These are phyloP conservation scores for Planiliza haematocheilus DNA, from an alignment of 2,113 vertebrate genomes.

Conservation along the genomic window DNA sequence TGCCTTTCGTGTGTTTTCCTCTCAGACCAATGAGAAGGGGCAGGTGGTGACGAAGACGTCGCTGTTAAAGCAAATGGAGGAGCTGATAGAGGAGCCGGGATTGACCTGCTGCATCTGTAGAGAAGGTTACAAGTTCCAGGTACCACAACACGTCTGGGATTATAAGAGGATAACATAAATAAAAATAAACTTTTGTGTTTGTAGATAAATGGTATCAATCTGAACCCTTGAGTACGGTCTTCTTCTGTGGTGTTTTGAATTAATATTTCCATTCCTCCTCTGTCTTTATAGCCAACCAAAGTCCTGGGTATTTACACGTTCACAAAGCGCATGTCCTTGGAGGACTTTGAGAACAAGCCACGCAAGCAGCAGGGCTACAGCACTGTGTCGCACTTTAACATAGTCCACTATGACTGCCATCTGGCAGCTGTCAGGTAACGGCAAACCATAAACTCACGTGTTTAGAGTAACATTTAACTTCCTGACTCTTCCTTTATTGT, in stretches of 20 bases:
- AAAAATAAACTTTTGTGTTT: too few species aligned
- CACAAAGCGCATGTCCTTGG: constrained; percentile 95
- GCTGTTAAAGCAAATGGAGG: constrained; percentile 98
- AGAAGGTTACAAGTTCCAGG: constrained; percentile 99
- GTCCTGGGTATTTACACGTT: constrained; percentile 98
- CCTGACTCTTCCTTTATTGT: neutral
- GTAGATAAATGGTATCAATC: neutral
- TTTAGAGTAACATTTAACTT: neutral
- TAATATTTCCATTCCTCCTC: constrained; percentile 8
- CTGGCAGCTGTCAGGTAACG: constrained; percentile 94
- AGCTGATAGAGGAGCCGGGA: constrained; percentile 97
- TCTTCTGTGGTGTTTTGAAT: neutral
- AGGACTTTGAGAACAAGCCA: constrained; percentile 97
- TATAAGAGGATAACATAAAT: neutral
- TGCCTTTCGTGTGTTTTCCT: constrained; percentile 28
- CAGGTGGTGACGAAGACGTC: constrained; percentile 98
- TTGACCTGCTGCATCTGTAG: constrained; percentile 98
- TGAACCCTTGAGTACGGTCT: too few species aligned
- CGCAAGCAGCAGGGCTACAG: constrained; percentile 99
- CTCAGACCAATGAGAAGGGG: constrained; percentile 97
- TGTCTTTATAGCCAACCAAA: constrained; percentile 89
- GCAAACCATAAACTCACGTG: neutral
- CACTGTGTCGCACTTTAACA: constrained; percentile 99
- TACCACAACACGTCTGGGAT: constrained; percentile 54
- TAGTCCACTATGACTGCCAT: constrained; percentile 99